Evolutionary conservation across 2,113 vertebrate species (phyloP), one percentile per base, ranked within the genome.

Genomic region (Albula goreensis): DNA sequence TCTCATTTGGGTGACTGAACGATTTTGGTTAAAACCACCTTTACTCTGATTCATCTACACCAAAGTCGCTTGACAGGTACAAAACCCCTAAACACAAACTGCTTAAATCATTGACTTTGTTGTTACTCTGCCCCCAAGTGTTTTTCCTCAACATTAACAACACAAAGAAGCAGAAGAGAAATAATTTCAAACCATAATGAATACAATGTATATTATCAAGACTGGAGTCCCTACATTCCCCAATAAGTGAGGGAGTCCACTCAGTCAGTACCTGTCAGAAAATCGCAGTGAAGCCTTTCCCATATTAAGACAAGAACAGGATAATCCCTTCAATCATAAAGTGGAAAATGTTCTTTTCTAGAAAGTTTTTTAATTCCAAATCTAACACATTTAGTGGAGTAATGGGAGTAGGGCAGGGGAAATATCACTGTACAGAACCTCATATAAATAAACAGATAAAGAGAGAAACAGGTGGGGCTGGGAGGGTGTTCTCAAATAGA

Each of bases 391-490:
- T 41, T 41, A 41, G 0, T 41, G 31, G 31, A 41, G 31, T 41
- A 41, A 41, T 41, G 31, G 31, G 31, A 41, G 31, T 41, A 41
- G 31, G 31, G 31, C 31, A 41, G 31, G 31, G 31, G 31, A 41
- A 41, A 41, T 41, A 41, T 41, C 31, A 41, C 31, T 41, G 31
- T 41, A 41, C 31, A 41, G 31, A 41, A 41, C 31, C 31, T 41
- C 31, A 41, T 41, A 41, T 41, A 41, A 41, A 41, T 74, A 85
- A 77, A 51, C 80, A 50, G 56, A 77, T 60, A 53, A 53, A 56
- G 51, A 81, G n/a, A 85, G 56, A 85, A 81, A 78, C 17, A 19
- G 56, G 49, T 57, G 85, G 78, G 56, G 41, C 80, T 85, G 85
- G 57, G 49, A 53, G 56, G n/a, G 60, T 66, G 60, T 66, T 80